These are phyloP conservation scores for Onychomys torridus DNA, from an alignment of 2,797 vertebrate genomes.

Conservation along the genomic window DNA sequence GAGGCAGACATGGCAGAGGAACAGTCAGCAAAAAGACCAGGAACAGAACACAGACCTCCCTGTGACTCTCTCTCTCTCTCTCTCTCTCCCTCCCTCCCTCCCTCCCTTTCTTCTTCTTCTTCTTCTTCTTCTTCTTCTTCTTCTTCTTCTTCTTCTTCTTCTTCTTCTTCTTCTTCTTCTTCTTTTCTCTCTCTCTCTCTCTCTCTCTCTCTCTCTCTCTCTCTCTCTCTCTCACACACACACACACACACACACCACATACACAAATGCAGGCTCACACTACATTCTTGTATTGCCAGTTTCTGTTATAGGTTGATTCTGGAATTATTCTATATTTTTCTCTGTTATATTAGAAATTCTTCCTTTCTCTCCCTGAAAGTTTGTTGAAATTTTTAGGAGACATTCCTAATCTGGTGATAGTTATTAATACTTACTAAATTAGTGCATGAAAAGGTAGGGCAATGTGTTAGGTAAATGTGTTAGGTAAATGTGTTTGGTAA, in stretches of 20 bases:
- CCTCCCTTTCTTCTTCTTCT: too few relatives aligned
- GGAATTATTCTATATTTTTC: not conserved
- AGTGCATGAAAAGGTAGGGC: not conserved
- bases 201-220: not conserved
- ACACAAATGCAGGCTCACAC: not conserved
- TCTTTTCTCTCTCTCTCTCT: not conserved
- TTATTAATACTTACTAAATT: not conserved
- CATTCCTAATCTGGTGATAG: not conserved
- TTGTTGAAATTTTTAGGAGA: not conserved
- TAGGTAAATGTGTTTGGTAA: too few relatives aligned
- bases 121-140: too few relatives aligned
- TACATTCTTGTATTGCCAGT: not conserved
- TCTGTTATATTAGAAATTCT: not conserved
- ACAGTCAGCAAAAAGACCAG: not conserved
- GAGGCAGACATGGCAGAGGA: not conserved
- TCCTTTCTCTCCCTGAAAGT: not conserved
- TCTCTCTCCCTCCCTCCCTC: too few relatives aligned
- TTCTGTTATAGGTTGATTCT: not conserved
- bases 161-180: not conserved
- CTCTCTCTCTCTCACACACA: not conserved
- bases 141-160: too few relatives aligned
- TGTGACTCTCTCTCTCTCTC: not conserved
- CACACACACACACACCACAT: not conserved
- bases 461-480: accelerated
- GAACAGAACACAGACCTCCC: not conserved